Evolutionary conservation across 1,140 invertebrate species (phyloP).

Genomic region (Orchesella cincta): DNA sequence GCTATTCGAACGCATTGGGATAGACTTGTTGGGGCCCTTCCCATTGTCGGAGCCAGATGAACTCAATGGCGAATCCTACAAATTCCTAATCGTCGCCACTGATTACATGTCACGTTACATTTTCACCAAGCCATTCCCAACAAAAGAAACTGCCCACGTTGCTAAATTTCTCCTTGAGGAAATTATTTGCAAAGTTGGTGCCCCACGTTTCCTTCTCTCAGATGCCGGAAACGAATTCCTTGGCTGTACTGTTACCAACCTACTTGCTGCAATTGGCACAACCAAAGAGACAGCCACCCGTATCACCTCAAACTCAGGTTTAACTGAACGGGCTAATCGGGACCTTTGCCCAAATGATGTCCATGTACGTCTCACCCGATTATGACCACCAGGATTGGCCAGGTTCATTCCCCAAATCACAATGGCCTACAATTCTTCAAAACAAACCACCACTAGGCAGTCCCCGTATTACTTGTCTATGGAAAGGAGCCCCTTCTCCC

Average conservation of each 20-base stretch:
- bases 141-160: constrained; percentile 49
- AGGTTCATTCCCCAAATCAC: not conserved
- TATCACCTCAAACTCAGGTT: constrained; percentile 48
- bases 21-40: constrained; percentile 52
- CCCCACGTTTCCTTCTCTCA: constrained; percentile 38
- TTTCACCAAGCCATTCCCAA: constrained; percentile 48
- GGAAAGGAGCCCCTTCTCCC: not conserved
- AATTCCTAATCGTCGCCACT: constrained; percentile 49
- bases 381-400: not conserved
- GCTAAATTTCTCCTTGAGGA: constrained; percentile 48
- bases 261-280: constrained; percentile 26
- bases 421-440: not conserved
- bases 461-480: not conserved
- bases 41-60: not conserved
- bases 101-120: constrained; percentile 54
- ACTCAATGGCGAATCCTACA: constrained; percentile 24
- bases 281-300: constrained; percentile 26
- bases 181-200: constrained; percentile 42
- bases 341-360: constrained; percentile 42
- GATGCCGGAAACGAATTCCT: constrained; percentile 47
- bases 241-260: constrained; percentile 13
- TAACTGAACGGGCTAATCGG: constrained; percentile 47
- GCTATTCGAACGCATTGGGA: constrained; percentile 52
- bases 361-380: not conserved
- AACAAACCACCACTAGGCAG: not conserved